Base-by-base conservation (phyloP, 2,797 vertebrate genomes). In the Gila robusta region DNA sequence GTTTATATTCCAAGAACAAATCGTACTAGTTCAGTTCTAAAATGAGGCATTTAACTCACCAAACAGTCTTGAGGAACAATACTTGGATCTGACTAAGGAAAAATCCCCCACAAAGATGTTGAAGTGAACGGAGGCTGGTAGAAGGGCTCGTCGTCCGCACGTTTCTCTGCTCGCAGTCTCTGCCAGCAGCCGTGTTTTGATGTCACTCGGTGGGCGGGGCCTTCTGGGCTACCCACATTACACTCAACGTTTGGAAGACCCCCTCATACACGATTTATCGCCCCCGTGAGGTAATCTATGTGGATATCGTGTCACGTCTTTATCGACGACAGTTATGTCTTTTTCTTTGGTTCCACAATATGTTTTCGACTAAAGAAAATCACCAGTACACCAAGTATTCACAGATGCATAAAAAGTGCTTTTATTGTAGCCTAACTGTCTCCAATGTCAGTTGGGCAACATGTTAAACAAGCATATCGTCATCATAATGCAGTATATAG, bases 171-270 rank as follows among this genome's bases (percentile, higher is more conserved):
- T 87, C 74, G 90, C 91, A 91, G 91, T 89, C 88, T 93, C 83
- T 87, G 72, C 83, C 87, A 72, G 37, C 67, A 85, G 84, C 77
- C 39, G 91, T 94, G 90, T 91, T 93, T 89, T 87, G 89, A 79
- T 91, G 93, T 90, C 91, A 91, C 80, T 84, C 69, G 37, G 64
- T 91, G 93, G 95, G 95, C 94, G 95, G 95, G 91, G 90, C 93
- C 93, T 47, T 62, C 12, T 6, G 62, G 70, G 59, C 32, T 64
- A 92, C 93, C 82, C 91, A 91, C 90, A 90, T 92, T 87, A 32
- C 17, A 79, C 70, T 85, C 66, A 89, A 72, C 66, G 77, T 54
- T 74, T 64, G 79, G 66, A 83, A 83, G 26, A 76, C 49, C 49
- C 67, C 54, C 80, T 66, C 81, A 62, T 14, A 80, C 78, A 17